These are phyloP conservation scores for Gasterosteus nipponicus DNA, from an alignment of 2,113 vertebrate species.

Conservation along the genomic window DNA sequence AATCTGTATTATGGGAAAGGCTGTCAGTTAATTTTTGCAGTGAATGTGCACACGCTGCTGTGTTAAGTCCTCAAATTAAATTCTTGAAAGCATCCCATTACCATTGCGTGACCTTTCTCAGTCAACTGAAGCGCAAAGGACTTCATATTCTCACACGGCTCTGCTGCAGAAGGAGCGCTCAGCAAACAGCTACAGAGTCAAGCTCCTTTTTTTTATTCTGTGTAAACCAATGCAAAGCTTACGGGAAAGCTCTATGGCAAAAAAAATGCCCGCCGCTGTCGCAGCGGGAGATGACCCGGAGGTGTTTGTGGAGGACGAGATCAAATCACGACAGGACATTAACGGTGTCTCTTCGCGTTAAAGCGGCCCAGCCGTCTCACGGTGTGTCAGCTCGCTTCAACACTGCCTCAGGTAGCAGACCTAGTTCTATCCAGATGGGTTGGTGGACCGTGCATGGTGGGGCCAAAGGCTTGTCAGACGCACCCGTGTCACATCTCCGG, in stretches of 20 bases:
- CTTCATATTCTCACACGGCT: conserved; percentile 39
- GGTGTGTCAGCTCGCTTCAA: conserved; percentile 27
- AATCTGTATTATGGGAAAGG: background rate
- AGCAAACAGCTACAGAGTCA: conserved; percentile 23
- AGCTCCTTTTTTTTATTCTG: conserved; percentile 33
- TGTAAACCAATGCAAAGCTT: conserved; percentile 12
- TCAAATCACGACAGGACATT: conserved; percentile 44
- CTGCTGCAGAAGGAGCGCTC: conserved; percentile 36
- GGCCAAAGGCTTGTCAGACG: conserved; percentile 56
- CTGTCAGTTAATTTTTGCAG: conserved; percentile 18
- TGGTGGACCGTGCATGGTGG: conserved; percentile 35
- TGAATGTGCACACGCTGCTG: background rate
- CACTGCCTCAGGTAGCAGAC: conserved; percentile 50
- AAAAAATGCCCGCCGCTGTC: conserved; percentile 4
- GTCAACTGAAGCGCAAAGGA: conserved; percentile 48
- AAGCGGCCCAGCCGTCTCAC: conserved; percentile 21
- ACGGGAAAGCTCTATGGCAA: background rate
- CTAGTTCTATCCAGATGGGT: conserved; percentile 32
- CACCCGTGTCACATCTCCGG: conserved; percentile 26
- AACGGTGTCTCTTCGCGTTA: conserved; percentile 47
- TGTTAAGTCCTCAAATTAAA: conserved; percentile 21
- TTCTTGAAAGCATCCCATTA: conserved; percentile 45
- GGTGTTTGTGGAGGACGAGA: conserved; percentile 25
- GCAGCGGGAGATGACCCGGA: background rate
- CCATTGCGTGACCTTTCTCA: conserved; percentile 59